Base-by-base conservation (phyloP, 2,113 vertebrate species). In the Amphilophus citrinellus region DNA sequence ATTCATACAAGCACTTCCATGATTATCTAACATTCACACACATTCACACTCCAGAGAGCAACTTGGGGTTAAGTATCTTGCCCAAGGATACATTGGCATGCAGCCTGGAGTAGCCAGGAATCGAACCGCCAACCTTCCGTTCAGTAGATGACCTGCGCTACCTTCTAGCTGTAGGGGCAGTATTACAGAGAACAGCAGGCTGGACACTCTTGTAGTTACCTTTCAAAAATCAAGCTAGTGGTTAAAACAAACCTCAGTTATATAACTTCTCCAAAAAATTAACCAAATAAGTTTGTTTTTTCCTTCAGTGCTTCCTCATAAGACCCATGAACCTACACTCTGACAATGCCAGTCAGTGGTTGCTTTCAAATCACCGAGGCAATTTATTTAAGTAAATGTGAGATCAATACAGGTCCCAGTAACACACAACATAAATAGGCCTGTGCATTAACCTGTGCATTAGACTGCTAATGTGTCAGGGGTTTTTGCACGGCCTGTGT, bases 371-470 rank as follows among this genome's bases (percentile, higher is more conserved):
- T 90, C 82, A 88, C 87, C 24, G 59, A 84, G 71, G 91, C 92
- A 91, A 93, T 95, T 93, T 90, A 94, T 94, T 93, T 91, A 93
- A 91, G 89, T 91, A 94, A 94, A 94, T 71, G 88, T 91, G 84
- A 84, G 89, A 95, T 95, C 94, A 91, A 94, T 94, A 94, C 77
- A 77, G 82, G 84, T 80, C 83, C 82, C 77, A 84, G 86, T 73
- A 86, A 92, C 89, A 80, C 80, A 53, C 80, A 87, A 87, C 93
- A 93, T 92, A 89, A 94, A 90, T 59, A 92, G 87, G 88, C 61
- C 80, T 85, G 61, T 91, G 92, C 86, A 93, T 95, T 93, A 89
- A 85, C 76, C 81, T 65, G 80, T 87, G 89, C 90, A 91, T 94
- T 92, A 95, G 91, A 78, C 71, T 81, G 79, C 84, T 84, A 87